Evolutionary conservation across 2,888 invertebrate species (phyloP).

Genomic region (Belgica antarctica): DNA sequence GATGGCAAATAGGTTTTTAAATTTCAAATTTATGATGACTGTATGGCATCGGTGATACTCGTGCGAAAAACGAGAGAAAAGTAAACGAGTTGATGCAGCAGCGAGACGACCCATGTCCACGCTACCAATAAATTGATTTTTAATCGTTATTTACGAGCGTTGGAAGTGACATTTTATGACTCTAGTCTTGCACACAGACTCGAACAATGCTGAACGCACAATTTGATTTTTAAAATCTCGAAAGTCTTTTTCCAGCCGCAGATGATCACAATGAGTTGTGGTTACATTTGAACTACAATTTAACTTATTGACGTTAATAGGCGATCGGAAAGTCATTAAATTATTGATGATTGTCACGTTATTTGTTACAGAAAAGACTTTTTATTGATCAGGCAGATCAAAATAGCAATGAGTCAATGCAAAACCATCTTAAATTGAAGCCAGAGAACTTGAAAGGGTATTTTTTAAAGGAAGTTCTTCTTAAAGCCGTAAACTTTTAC

Average conservation of each 20-base stretch:
- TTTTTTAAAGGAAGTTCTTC: no score
- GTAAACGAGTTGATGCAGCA: conserved; percentile 6
- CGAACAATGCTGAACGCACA: conserved; percentile 20
- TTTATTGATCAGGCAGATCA: background rate
- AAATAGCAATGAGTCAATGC: no score
- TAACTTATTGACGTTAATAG: conserved; percentile 4
- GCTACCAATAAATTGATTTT: conserved; percentile 44
- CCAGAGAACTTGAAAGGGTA: no score
- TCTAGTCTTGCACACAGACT: background rate
- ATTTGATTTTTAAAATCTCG: conserved; percentile 22
- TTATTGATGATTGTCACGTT: conserved; percentile 4
- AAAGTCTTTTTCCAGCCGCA: background rate
- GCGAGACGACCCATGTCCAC: conserved; percentile 30
- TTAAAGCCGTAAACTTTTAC: no score
- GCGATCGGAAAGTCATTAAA: background rate
- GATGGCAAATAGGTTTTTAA: conserved; percentile 42
- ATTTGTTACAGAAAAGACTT: background rate
- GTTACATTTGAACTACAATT: conserved; percentile 21
- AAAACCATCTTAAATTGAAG: no score
- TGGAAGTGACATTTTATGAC: conserved; percentile 41
- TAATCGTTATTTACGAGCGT: conserved; percentile 43
- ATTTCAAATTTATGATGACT: conserved; percentile 37
- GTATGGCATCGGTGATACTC: conserved; percentile 25
- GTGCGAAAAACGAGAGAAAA: conserved; percentile 36
- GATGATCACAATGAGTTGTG: background rate